Evolutionary conservation across 2,113 vertebrate genomes (phyloP), one percentile per base, ranked within the genome.

Genomic region (Nymphicus hollandicus): DNA sequence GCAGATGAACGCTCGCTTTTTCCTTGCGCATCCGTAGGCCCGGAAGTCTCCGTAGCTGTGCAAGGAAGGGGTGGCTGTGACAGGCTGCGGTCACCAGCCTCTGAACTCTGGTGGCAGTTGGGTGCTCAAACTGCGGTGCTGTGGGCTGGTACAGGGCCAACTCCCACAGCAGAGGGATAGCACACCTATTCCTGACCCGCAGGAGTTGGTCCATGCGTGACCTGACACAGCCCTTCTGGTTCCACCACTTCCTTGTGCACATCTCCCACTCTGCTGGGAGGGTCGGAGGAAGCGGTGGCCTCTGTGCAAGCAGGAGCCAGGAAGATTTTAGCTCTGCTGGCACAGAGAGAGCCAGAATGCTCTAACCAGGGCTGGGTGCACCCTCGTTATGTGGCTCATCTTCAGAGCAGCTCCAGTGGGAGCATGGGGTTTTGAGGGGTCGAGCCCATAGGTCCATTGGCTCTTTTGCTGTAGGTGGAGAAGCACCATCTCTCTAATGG

Each of bases 11-110:
- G 96, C 97, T 47, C 69, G 95, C 79, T 29, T 87, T 79, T 96
- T 98, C 46, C 81, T 90, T 6, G 37, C n/a, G 11, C 95, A 96
- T 17, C 97, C 95, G 4, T 97, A 97, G 78, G 97, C 82, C 84
- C 98, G 97, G 95, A 98, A 98, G 56, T 98, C 97, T 61, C 98
- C 97, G 0, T 97, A 98, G 97, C 98, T 98, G 76, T 23, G 31
- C 29, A 70, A 77, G 29, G 76, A 86, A 81, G 49, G 37, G 35
- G 11, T 11, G 60, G 44, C 16, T 19, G 31, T 89, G 46, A 88
- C 23, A 29, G 61, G 31, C 65, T 60, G 46, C 37, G 33, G 49
- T 47, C 37, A 6, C 0, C 28, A 35, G 17, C 23, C 76, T 64
- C 56, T 64, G 28, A 41, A 11, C 52, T 22, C 29, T 35, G 9